Percentiles rank a stretch among this genome's conserved stretches.
These are phyloP conservation scores for Actinostola sp. DNA, from an alignment of 92 coral and sea anemone species.

Conservation along the genomic window DNA sequence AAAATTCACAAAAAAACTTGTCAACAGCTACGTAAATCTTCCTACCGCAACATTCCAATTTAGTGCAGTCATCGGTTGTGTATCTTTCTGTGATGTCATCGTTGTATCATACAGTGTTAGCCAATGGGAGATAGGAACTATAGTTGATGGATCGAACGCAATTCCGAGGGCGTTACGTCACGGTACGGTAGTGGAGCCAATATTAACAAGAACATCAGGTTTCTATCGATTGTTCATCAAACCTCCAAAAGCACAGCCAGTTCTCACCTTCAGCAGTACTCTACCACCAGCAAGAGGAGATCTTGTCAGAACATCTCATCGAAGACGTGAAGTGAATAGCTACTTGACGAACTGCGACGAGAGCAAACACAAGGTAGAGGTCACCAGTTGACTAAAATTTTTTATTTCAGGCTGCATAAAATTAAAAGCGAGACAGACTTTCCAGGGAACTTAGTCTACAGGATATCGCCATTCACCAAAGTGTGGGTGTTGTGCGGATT, in stretches of 20 bases:
- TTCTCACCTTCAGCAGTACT: background rate
- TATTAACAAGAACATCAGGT: constrained; percentile 19
- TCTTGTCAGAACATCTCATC: background rate
- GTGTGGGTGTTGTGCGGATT: background rate
- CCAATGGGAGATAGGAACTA: background rate
- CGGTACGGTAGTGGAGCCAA: background rate
- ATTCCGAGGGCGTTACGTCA: constrained; percentile 25
- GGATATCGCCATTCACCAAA: constrained; percentile 3
- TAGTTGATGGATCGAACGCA: background rate
- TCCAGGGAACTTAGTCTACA: constrained; percentile 4
- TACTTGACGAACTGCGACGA: background rate
- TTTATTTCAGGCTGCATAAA: background rate
- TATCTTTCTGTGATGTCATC: background rate
- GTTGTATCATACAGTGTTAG: background rate
- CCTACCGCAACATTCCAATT: constrained; percentile 4
- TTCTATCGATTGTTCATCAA: constrained; percentile 21
- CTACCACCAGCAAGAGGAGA: background rate
- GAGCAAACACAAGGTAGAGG: background rate
- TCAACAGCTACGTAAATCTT: background rate
- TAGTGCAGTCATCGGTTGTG: background rate
- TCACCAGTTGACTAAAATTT: background rate
- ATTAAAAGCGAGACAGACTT: background rate
- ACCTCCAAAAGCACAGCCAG: constrained; percentile 5
- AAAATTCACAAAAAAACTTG: background rate
- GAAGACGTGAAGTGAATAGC: background rate